Evolutionary conservation across 1,140 invertebrate species (phyloP), one percentile per base, ranked within the genome.

Genomic region (Drosophila teissieri): DNA sequence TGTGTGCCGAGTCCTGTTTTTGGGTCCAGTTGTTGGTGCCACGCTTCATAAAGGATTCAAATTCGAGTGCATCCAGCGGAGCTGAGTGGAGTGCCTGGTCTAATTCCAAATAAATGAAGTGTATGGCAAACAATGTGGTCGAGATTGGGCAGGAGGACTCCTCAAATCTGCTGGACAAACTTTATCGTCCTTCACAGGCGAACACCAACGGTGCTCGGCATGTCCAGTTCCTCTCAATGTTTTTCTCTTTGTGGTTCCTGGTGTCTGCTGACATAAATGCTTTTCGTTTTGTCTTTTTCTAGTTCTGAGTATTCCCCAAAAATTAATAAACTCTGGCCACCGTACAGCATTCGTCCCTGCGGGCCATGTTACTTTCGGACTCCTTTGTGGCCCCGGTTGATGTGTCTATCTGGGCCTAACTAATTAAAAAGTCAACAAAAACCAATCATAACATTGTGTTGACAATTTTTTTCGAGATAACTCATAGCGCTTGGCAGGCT

Each of bases 51-150:
- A 90, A 90, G 83, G 88, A 90, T 90, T 90, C 88, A 90, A 90
- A 90, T 89, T 90, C 85, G 80, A 84, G 84, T 89, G 83, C 83
- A 88, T 73, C 78, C 60, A 48, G 55, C 63, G 73, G 58, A 42
- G 54, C 63, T 37, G 52, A 62, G 58, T 57, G 42, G 60, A 79
- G 86, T 77, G 72, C 67, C 68, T 63, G 61, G 64, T 78, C 77
- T 90, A 90, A 90, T 90, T 83, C 88, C 82, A 90, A 90, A 90
- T 90, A 90, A 90, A 90, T 90, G 88, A 90, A 90, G 88, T 91
- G 82, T 83, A 89, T 83, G 80, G 79, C 85, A 89, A 89, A 89
- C 84, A 89, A 89, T 89, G 84, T 80, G 80, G 81, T 61, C 51
- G 34, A 40, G 48, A 36, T 45, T 5, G 10, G 19, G 34, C 36